Conservation (phyloP, 2,113 vertebrate genomes). For the Theristicus caerulescens region DNA sequence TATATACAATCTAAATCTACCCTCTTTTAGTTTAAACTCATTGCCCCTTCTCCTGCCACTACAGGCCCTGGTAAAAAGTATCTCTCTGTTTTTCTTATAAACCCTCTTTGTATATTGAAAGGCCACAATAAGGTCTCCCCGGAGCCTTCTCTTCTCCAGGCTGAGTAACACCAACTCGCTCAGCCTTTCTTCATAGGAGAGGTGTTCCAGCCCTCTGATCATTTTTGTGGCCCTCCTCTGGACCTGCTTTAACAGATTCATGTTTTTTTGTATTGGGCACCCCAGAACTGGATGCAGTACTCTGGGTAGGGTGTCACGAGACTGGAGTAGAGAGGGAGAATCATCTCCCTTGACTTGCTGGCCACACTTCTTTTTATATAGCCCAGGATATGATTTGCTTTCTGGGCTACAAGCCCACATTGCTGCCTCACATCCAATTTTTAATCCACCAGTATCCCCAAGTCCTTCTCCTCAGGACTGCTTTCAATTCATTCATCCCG, state of each 20-base stretch:
- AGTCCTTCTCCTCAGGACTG: not conserved
- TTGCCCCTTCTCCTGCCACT: not conserved
- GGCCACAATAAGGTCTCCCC: not conserved
- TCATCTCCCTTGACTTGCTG: not conserved
- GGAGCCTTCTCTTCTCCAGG: not conserved
- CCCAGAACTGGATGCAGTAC: not conserved
- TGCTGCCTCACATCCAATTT: not conserved
- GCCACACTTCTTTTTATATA: not conserved
- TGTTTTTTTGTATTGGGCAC: not conserved
- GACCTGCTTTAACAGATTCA: not conserved
- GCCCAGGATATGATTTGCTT: not conserved
- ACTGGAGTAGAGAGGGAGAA: not conserved
- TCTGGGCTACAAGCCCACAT: not conserved
- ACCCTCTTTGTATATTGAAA: not conserved
- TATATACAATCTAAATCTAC: not conserved
- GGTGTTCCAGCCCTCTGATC: not conserved
- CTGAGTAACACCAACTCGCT: not conserved
- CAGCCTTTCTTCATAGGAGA: not conserved
- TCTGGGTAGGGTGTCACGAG: not conserved
- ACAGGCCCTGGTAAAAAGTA: not conserved
- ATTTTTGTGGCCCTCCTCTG: not conserved
- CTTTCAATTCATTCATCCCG: not conserved
- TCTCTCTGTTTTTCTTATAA: not conserved
- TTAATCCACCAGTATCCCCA: not conserved
- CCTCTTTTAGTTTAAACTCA: not conserved